Conservation (phyloP, 2,113 vertebrate species). For the Silurus asotus region DNA sequence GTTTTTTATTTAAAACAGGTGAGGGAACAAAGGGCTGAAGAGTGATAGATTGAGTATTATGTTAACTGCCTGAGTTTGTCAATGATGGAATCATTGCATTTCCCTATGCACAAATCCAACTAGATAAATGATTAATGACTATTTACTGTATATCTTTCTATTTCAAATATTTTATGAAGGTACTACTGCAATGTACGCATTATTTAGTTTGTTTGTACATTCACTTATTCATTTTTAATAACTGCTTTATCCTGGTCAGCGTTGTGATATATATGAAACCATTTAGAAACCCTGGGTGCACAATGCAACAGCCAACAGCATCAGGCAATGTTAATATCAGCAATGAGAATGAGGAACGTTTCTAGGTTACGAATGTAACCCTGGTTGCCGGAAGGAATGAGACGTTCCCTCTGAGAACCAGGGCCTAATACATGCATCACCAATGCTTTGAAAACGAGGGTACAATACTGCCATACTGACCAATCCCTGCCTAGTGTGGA, state of each 20-base stretch:
- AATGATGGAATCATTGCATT: neutral
- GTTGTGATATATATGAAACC: neutral
- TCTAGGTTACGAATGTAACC: too few species aligned
- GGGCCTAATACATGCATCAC: too few species aligned
- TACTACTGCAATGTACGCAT: neutral
- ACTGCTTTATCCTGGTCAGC: neutral
- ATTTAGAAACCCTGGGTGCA: neutral
- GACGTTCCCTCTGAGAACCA: too few species aligned
- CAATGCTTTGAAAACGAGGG: too few species aligned
- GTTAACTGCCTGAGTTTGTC: neutral
- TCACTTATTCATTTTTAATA: neutral
- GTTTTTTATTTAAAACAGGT: slow-evolving; percentile 33
- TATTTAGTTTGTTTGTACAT: neutral
- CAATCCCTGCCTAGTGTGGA: too few species aligned
- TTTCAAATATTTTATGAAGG: neutral
- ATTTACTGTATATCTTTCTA: neutral
- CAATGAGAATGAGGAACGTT: too few species aligned
- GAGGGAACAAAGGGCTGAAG: slow-evolving; percentile 21
- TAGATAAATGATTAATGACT: neutral
- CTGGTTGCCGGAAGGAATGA: too few species aligned
- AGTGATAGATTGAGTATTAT: neutral
- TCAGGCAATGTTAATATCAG: too few species aligned
- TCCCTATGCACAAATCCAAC: neutral
- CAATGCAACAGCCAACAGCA: too few species aligned
- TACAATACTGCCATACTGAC: too few species aligned